Base-by-base conservation (phyloP, 2,888 invertebrate genomes). In the Drosophila testacea region DNA sequence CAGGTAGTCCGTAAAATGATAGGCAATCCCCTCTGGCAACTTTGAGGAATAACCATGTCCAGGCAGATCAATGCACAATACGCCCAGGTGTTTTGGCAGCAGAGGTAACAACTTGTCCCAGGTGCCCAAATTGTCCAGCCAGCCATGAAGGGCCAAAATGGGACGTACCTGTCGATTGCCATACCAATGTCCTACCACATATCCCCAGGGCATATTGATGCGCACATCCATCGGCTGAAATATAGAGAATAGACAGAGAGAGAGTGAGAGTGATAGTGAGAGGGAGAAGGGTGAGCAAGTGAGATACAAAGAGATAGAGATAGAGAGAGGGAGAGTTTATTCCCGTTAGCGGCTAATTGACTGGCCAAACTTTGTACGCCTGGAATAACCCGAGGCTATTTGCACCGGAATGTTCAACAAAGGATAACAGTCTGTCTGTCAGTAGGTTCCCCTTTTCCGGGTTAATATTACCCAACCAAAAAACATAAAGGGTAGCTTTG, bases 101-200 rank as follows among this genome's bases (percentile, higher is more conserved):
- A 94, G 88, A 0, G 95, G 95, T 39, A 95, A 93, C 51, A 96
- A 89, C 0, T 94, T 94, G 89, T 96, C 95, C 94, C 96, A 97
- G 0, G 95, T 94, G 42, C 95, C 95, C 48, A 95, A 95, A 90
- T 96, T 97, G 91, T 97, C 96, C 91, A 95, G 95, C 96, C 96
- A 96, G 2, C 96, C 96, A 89, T 96, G 96, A 1, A 96, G 82
- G 1, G 95, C 95, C 44, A 97, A 90, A 56, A 96, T 94, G 4
- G 96, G 96, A 68, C 95, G 93, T 41, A 93, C 93, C 73, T 94
- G 92, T 52, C 93, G 94, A 51, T 93, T 93, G 38, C 96, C 96
- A 95, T 96, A 96, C 93, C 95, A 94, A 86, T 95, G 95, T 5
- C 94, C 96, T 5, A 95, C 93, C 36, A 96, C 88, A 83, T 95